Conservation (phyloP, 2,888 invertebrate species). For the Leucoptera coffeella region DNA sequence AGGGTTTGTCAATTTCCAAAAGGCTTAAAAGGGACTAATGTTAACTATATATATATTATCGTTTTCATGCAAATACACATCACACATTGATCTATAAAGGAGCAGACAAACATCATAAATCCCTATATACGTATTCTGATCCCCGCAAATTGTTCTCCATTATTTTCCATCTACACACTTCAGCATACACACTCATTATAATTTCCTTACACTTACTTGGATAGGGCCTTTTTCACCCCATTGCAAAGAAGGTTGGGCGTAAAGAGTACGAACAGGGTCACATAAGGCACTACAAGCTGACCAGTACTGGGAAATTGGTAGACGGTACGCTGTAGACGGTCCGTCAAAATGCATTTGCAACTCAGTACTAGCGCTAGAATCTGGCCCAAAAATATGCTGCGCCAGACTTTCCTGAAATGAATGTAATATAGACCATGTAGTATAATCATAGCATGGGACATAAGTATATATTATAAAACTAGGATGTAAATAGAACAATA, state of each 20-base stretch:
- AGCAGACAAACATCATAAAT: too few species aligned
- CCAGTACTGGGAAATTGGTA: conserved; percentile 72
- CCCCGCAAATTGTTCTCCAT: too few species aligned
- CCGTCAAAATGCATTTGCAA: conserved; percentile 69
- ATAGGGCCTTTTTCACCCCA: conserved; percentile 58
- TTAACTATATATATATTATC: too few species aligned
- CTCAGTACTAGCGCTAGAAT: conserved; percentile 69
- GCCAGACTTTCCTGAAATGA: conserved; percentile 62
- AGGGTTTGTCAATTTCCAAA: too few species aligned
- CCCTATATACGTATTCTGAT: too few species aligned
- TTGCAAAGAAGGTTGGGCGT: conserved; percentile 70
- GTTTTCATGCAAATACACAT: too few species aligned
- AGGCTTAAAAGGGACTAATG: too few species aligned
- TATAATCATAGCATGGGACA: background rate
- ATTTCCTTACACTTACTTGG: conserved; percentile 57
- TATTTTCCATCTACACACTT: too few species aligned
- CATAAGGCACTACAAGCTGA: conserved; percentile 75
- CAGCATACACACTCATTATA: too few species aligned
- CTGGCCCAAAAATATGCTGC: conserved; percentile 68
- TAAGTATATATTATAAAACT: background rate
- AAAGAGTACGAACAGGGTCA: conserved; percentile 69
- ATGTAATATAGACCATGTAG: conserved; percentile 4
- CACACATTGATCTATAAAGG: too few species aligned
- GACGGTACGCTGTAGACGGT: conserved; percentile 61
- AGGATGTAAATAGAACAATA: too few species aligned